Evolutionary conservation across 2,888 invertebrate species (phyloP).

Genomic region (Copidosoma aretas): DNA sequence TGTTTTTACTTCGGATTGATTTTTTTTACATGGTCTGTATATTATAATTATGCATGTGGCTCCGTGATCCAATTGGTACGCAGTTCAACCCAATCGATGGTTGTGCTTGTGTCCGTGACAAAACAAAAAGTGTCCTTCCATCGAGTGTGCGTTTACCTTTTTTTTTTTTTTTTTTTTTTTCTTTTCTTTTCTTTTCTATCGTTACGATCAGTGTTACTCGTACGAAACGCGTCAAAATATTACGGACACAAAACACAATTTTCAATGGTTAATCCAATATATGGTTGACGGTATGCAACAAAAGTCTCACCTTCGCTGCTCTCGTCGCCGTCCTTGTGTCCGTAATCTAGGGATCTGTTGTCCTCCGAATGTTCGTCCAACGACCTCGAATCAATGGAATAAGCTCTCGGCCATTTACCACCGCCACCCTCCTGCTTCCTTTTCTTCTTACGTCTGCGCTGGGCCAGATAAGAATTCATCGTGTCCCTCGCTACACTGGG

Average conservation of each 20-base stretch:
- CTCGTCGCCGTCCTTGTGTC: constrained; percentile 35
- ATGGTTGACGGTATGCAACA: background rate
- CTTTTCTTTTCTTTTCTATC: background rate
- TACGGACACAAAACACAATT: constrained; percentile 59
- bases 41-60: no score
- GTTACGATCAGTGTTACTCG: constrained; percentile 14
- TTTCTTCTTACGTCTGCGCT: constrained; percentile 66
- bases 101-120: constrained; percentile 60
- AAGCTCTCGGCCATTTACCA: constrained; percentile 53
- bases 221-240: constrained; percentile 35
- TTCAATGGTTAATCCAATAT: constrained; percentile 37
- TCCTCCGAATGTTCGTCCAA: constrained; percentile 35
- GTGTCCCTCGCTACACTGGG: constrained; percentile 57
- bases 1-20: no score
- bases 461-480: constrained; percentile 65
- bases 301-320: constrained; percentile 37
- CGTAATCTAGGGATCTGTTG: constrained; percentile 33
- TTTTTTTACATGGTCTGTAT: background rate
- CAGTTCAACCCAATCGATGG: constrained; percentile 61
- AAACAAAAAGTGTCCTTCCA: constrained; percentile 28
- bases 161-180: constrained; percentile 6
- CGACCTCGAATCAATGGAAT: constrained; percentile 34
- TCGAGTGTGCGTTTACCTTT: background rate
- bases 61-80: constrained; percentile 43
- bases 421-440: constrained; percentile 60